Conservation (phyloP, 1,140 invertebrate species). For the Calliopsis andreniformis region DNA sequence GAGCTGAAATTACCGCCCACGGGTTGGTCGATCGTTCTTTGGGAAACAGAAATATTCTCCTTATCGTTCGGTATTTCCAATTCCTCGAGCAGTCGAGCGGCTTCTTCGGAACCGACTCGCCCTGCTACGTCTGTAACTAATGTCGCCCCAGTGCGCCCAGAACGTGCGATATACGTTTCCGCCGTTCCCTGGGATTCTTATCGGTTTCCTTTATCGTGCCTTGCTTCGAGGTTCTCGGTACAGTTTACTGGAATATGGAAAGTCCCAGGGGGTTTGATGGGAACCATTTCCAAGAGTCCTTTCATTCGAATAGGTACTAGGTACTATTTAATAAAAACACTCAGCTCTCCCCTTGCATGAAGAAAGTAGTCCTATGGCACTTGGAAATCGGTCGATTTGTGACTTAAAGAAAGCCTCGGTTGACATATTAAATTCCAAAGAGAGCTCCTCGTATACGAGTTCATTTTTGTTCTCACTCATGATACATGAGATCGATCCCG, state of each 20-base stretch:
- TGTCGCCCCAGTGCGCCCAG: slow-evolving; percentile 10
- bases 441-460: no score
- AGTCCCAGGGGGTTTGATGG: no score
- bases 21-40: neutral
- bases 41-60: slow-evolving; percentile 3
- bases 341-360: no score
- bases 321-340: no score
- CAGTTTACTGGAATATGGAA: neutral
- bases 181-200: neutral
- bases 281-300: neutral
- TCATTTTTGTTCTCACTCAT: neutral
- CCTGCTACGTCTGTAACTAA: slow-evolving; percentile 49
- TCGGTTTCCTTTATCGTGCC: slow-evolving; percentile 7
- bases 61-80: slow-evolving; percentile 5
- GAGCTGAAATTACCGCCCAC: neutral
- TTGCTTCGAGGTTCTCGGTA: neutral
- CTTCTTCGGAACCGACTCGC: slow-evolving; percentile 40
- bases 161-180: neutral
- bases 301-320: slow-evolving; percentile 29
- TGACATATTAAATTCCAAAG: no score
- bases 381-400: no score
- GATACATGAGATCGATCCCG: neutral
- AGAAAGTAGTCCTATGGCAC: no score
- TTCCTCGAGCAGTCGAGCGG: slow-evolving; percentile 16
- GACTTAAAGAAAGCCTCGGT: no score